Percentiles rank a stretch among this genome's conserved stretches.
phyloP scores from a whole-genome alignment of 2,797 vertebrate species.

The Malurus splendens region DNA sequence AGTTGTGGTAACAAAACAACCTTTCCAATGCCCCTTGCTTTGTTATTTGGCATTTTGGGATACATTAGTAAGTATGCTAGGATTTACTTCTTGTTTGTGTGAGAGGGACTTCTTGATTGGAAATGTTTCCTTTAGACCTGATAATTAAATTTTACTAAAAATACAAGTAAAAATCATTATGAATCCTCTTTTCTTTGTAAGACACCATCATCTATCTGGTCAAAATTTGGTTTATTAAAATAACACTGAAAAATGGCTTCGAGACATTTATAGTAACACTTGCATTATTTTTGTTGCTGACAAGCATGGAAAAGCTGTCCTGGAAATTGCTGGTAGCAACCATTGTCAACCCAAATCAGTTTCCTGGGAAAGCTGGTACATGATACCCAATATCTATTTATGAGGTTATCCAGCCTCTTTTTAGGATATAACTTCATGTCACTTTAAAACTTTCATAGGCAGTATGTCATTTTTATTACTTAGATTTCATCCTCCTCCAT shows the following conservation, averaged over 20 bases:
- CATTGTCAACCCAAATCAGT: not conserved
- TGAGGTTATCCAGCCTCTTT: not conserved
- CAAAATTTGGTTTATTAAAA: not conserved
- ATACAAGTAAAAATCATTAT: not conserved
- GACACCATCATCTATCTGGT: not conserved
- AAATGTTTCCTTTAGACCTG: not conserved
- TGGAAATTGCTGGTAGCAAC: not conserved
- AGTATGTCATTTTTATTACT: slow-evolving; percentile 32
- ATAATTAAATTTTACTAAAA: not conserved
- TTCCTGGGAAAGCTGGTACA: not conserved
- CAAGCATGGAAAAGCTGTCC: not conserved
- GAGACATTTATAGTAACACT: not conserved
- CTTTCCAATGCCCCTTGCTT: not conserved
- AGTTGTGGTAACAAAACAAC: not conserved
- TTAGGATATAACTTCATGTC: not conserved
- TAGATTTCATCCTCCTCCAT: slow-evolving; percentile 27
- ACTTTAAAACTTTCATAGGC: slow-evolving; percentile 15
- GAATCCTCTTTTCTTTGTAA: not conserved
- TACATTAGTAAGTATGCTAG: not conserved
- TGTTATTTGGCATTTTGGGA: slow-evolving; percentile 7
- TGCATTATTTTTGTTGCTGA: not conserved
- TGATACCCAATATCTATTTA: not conserved
- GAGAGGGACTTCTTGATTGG: not conserved
- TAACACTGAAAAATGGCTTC: not conserved
- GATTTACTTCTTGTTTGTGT: not conserved